Conservation (phyloP, 2,888 invertebrate genomes). For the Spodoptera littoralis region DNA sequence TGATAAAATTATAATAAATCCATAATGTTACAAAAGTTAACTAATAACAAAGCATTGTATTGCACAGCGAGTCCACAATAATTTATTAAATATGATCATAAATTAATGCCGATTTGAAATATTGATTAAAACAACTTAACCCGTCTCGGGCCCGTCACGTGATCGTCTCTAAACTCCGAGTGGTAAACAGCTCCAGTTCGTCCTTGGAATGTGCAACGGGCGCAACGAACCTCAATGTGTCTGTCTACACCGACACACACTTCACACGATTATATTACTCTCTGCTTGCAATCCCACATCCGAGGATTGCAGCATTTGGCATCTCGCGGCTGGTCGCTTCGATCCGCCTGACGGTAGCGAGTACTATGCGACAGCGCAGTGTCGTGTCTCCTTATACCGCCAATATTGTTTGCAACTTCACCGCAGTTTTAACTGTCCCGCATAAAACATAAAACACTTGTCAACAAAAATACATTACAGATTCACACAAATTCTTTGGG, state of each 20-base stretch:
- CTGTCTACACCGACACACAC: slow-evolving; percentile 43
- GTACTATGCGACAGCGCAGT: slow-evolving; percentile 14
- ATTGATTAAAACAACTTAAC: slow-evolving; percentile 49
- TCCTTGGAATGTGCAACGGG: slow-evolving; percentile 43
- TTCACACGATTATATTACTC: slow-evolving; percentile 35
- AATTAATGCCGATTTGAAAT: slow-evolving; percentile 74
- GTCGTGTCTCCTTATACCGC: slow-evolving; percentile 25
- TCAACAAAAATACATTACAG: slow-evolving; percentile 21
- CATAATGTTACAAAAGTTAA: slow-evolving; percentile 80
- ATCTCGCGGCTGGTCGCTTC: slow-evolving; percentile 43
- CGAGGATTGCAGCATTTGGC: slow-evolving; percentile 30
- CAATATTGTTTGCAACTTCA: slow-evolving; percentile 40
- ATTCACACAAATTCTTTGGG: slow-evolving; percentile 23
- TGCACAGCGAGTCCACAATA: slow-evolving; percentile 87
- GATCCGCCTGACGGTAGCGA: slow-evolving; percentile 27
- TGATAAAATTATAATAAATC: slow-evolving; percentile 63
- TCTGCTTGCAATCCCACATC: slow-evolving; percentile 19
- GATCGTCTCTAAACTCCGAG: slow-evolving; percentile 44
- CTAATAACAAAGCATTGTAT: slow-evolving; percentile 87
- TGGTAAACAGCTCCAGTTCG: slow-evolving; percentile 52
- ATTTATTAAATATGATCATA: slow-evolving; percentile 77
- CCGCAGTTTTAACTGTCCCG: slow-evolving; percentile 44
- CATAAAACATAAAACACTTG: slow-evolving; percentile 31
- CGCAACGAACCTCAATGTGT: slow-evolving; percentile 41
- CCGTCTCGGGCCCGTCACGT: slow-evolving; percentile 41